These are phyloP conservation scores for Ceyx erithaca DNA, from an alignment of 2,797 vertebrate genomes.

Conservation along the genomic window DNA sequence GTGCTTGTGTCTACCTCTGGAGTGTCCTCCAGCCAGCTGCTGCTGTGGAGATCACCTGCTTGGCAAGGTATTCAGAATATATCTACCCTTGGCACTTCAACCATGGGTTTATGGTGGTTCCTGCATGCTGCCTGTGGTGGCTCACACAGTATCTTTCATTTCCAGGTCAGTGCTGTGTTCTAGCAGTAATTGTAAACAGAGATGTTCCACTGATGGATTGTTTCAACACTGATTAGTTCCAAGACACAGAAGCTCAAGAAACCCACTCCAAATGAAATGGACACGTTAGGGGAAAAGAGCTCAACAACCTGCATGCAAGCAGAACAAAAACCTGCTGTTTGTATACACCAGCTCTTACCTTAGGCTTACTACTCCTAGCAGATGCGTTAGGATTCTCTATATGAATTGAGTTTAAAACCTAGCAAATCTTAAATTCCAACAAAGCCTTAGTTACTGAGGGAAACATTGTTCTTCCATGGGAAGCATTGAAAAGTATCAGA, in stretches of 20 bases:
- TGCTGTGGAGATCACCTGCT: no score
- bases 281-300: background rate
- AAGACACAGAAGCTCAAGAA: background rate
- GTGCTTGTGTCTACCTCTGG: no score
- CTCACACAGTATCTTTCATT: background rate
- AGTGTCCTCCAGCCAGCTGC: no score
- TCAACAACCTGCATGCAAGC: background rate
- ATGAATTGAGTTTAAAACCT: slow-evolving; percentile 54
- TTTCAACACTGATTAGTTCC: background rate
- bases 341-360: background rate
- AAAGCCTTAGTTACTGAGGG: background rate
- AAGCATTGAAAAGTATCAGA: background rate
- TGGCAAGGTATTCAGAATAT: no score
- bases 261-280: background rate
- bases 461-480: background rate
- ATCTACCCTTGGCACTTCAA: no score
- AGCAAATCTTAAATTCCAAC: slow-evolving; percentile 20
- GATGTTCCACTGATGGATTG: background rate
- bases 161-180: background rate
- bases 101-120: no score
- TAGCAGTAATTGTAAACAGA: background rate
- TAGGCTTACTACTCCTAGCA: background rate
- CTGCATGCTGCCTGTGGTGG: no score
- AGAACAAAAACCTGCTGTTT: background rate
- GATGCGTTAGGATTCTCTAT: background rate